phyloP scores from a whole-genome alignment of 2,888 invertebrate genomes.

The Drosophila sordidula region DNA sequence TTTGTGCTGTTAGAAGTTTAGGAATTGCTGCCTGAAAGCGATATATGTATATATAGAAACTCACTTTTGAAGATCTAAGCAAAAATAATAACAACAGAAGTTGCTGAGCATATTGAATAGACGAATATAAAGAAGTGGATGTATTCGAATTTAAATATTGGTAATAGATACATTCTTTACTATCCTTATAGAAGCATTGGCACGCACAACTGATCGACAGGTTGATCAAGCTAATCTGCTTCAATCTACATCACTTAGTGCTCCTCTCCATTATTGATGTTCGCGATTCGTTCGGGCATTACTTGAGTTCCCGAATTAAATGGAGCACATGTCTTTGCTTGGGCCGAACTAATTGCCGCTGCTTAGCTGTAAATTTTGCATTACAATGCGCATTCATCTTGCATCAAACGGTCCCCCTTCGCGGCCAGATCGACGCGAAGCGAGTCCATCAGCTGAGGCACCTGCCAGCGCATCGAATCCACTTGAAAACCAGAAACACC shows the following conservation, averaged over 20 bases:
- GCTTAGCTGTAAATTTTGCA: conserved; percentile 58
- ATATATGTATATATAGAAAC: too few species aligned
- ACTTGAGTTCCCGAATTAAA: conserved; percentile 17
- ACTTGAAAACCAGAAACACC: conserved; percentile 56
- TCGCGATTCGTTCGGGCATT: conserved; percentile 13
- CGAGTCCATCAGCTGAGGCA: conserved; percentile 50
- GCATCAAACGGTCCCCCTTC: conserved; percentile 52
- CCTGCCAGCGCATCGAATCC: conserved; percentile 73
- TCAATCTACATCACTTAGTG: conserved; percentile 12
- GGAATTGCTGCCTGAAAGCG: too few species aligned
- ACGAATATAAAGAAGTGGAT: too few species aligned
- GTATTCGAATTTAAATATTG: too few species aligned
- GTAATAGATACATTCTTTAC: neutral
- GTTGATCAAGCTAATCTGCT: neutral
- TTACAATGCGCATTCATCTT: conserved; percentile 69
- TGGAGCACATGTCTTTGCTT: conserved; percentile 34
- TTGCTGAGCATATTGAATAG: too few species aligned
- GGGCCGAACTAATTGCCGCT: conserved; percentile 50
- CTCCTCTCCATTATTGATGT: conserved; percentile 17
- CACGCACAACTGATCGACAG: neutral
- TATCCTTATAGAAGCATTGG: neutral
- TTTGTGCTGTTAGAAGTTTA: neutral
- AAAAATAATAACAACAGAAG: too few species aligned
- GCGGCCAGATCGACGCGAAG: conserved; percentile 16
- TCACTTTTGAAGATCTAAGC: too few species aligned